Evolutionary conservation across 2,888 invertebrate species (phyloP).

Genomic region (Kuschelorhynchus macadamiae): DNA sequence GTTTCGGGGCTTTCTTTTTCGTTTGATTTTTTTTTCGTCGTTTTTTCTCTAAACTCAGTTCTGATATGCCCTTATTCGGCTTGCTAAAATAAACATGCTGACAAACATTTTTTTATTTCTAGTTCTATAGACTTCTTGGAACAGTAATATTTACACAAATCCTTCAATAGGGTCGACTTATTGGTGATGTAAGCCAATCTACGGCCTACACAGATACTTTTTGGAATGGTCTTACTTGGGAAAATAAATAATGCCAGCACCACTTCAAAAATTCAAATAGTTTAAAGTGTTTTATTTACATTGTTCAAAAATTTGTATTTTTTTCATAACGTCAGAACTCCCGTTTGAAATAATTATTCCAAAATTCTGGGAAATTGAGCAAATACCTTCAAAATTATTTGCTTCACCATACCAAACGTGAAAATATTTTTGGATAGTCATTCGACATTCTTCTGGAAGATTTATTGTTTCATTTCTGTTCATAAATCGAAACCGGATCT

Average conservation of each 20-base stretch:
- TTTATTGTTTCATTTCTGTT: slow-evolving; percentile 15
- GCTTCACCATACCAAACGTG: slow-evolving; percentile 2
- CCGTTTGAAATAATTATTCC: slow-evolving; percentile 16
- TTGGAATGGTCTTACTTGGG: slow-evolving; percentile 12
- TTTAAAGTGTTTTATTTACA: too few relatives aligned
- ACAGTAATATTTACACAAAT: neutral
- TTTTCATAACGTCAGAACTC: neutral
- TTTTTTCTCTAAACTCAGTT: slow-evolving; percentile 7
- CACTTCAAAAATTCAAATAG: neutral
- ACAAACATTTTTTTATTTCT: neutral
- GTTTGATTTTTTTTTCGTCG: slow-evolving; percentile 8
- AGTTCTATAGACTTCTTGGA: neutral
- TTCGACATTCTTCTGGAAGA: neutral
- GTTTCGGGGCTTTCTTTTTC: neutral
- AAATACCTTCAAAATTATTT: slow-evolving; percentile 2
- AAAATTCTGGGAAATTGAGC: slow-evolving; percentile 33
- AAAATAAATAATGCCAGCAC: neutral
- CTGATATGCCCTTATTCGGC: slow-evolving; percentile 2
- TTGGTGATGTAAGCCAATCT: slow-evolving; percentile 3
- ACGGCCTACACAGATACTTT: slow-evolving; percentile 8
- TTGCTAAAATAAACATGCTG: slow-evolving; percentile 1
- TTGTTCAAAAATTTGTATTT: too few relatives aligned
- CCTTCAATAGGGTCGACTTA: neutral
- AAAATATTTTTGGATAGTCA: neutral
- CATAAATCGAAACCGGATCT: slow-evolving; percentile 17